Evolutionary conservation across 2,888 invertebrate genomes (phyloP), one percentile per base, ranked within the genome.

Genomic region (Deroplatys truncata): DNA sequence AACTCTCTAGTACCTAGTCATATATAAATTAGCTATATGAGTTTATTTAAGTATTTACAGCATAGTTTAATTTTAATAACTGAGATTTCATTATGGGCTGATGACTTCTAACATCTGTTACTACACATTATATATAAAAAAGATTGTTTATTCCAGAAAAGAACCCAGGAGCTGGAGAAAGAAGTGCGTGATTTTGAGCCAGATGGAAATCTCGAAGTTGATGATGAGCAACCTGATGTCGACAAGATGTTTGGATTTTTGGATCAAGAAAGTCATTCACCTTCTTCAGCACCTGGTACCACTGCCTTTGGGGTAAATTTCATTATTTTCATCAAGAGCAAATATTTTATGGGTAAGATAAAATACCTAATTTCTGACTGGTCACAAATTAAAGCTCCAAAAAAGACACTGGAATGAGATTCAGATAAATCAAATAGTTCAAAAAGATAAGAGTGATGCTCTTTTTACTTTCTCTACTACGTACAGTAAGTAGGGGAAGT

Each of bases 211-310:
- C 93, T 93, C 28, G 92, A 92, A 88, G 93, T 94, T 90, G 93
- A 93, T 89, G 94, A 94, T 89, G 92, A 93, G 89, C 93, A 93
- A n/a, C 90, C 95, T 93, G 95, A 96, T 89, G 96, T 97, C 7
- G 95, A 95, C 91, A 95, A 96, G 91, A 95, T 96, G 0, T 97
- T 97, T 92, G 95, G 95, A 86, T 96, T 96, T 92, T 93, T 96
- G 89, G 95, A 96, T 82, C 82, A 29, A 92, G 95, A 95, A n/a
- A 31, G 28, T 84, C 84, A 87, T 1, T 29, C 28, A 31, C 84
- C 28, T 25, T 28, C 56, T 49, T 13, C 82, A 28, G 16, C 84
- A 49, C 84, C 89, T 15, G 25, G 43, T 92, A 85, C 94, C 56
- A 94, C 95, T 86, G 95, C 95, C 90, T 95, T 94, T 92, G 94